A percentile compares a stretch with the other conserved stretches of the same genome.
Evolutionary conservation across 2,797 vertebrate species (phyloP).

Genomic region (Enteromius paludinosus): DNA sequence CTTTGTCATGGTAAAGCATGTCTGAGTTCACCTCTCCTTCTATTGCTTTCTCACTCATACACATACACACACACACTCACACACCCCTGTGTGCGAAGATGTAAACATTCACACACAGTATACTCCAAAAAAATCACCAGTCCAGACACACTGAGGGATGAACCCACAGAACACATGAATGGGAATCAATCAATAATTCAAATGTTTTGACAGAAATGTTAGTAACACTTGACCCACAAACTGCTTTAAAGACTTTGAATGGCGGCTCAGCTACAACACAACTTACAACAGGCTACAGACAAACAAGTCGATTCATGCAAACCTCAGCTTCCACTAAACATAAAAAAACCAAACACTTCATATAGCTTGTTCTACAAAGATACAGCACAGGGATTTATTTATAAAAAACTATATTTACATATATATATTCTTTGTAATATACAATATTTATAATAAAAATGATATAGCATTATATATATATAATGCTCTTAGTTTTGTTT

Average conservation of each 20-base stretch:
- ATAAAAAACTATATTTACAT: neutral
- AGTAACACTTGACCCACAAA: neutral
- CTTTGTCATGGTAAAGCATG: neutral
- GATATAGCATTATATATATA: too few relatives aligned
- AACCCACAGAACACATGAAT: constrained; percentile 3
- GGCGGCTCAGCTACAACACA: neutral
- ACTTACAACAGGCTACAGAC: neutral
- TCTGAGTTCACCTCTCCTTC: neutral
- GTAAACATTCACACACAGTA: constrained; percentile 7
- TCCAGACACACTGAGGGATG: neutral
- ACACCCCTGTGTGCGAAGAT: neutral
- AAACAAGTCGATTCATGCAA: neutral
- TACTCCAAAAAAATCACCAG: neutral
- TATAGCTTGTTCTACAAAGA: neutral
- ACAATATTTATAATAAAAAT: too few relatives aligned
- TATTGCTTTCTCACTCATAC: neutral
- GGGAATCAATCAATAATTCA: constrained; percentile 15
- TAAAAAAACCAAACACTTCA: neutral
- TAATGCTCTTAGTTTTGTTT: too few relatives aligned
- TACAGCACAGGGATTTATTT: neutral
- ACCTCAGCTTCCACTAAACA: neutral
- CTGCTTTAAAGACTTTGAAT: neutral
- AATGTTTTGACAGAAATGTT: neutral
- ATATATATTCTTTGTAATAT: too few relatives aligned
- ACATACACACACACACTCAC: neutral